Base-by-base conservation (phyloP, 2,797 vertebrate species). In the Hemibagrus guttatus region DNA sequence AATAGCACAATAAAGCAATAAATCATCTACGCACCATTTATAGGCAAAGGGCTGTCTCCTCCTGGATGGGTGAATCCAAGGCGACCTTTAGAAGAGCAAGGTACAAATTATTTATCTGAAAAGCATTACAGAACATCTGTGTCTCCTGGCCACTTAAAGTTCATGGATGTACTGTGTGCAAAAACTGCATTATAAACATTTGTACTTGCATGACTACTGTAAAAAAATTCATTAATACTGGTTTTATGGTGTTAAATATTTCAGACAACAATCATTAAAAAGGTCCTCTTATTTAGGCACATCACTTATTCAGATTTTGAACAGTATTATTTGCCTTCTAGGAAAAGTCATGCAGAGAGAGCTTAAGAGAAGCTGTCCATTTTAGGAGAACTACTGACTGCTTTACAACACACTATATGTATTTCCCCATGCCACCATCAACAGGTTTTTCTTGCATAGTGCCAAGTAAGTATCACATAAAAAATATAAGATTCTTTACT, bases 41-140 rank as follows among this genome's bases (percentile, higher is more conserved):
- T 95, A 92, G 97, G 96, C 92, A 97, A 95, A 91, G 96, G 96
- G 92, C 94, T 97, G 93, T 97, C 96, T 89, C 94, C 96, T 91
- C 95, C 96, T 90, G 96, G 96, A 92, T 97, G 96, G 79, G 95
- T 94, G 94, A 97, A 97, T 90, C 96, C 96, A 88, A 97, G 94
- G 90, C 96, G 97, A 96, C 96, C 96, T 97, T 87, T 89, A 84
- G 93, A 58, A 91, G 78, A 90, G 85, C 80, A 93, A 68, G 91
- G 13, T 81, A 81, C 46, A 92, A 56, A 91, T 61, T 66, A 88
- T 91, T 84, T 89, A 90, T 21, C 13, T 74, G 17, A 49, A 74
- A 3, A 54, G 35, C 87, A 59, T 72, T 84, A 85, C 23, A 81
- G 49, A 63, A 81, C 61, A 84, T 81, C 63, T 81, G 74, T 81